Evolutionary conservation across 2,113 vertebrate species (phyloP).

Genomic region (Xiphophorus hellerii): DNA sequence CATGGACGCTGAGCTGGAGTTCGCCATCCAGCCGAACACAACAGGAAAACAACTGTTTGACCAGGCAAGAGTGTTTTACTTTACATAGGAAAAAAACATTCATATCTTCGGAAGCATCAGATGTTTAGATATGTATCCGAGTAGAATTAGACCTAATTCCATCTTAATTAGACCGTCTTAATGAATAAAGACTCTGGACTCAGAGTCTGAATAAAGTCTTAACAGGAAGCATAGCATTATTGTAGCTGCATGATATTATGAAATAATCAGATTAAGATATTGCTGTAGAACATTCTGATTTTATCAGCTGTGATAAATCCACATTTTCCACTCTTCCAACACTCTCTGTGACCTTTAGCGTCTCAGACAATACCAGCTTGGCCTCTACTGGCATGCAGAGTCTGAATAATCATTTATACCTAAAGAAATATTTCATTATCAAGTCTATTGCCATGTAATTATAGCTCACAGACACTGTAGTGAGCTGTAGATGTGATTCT

Average conservation of each 20-base stretch:
- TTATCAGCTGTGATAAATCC: neutral
- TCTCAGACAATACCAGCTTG: no score
- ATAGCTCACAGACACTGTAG: neutral
- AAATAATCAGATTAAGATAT: no score
- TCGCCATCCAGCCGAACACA: conserved; percentile 97
- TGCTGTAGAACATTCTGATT: no score
- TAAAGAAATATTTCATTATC: no score
- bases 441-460: neutral
- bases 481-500: neutral
- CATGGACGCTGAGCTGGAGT: conserved; percentile 98
- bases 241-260: no score
- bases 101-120: neutral
- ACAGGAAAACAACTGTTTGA: conserved; percentile 98
- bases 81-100: neutral
- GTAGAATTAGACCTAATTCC: neutral
- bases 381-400: no score
- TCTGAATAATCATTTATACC: no score
- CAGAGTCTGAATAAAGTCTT: neutral
- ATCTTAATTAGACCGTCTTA: no score
- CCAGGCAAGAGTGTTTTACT: conserved; percentile 80
- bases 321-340: neutral
- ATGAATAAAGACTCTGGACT: no score
- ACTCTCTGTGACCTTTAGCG: no score
- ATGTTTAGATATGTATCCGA: neutral
- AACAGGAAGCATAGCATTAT: neutral